These are phyloP conservation scores for Drosophila sulfurigaster DNA, from an alignment of 1,140 invertebrate genomes.

Conservation along the genomic window DNA sequence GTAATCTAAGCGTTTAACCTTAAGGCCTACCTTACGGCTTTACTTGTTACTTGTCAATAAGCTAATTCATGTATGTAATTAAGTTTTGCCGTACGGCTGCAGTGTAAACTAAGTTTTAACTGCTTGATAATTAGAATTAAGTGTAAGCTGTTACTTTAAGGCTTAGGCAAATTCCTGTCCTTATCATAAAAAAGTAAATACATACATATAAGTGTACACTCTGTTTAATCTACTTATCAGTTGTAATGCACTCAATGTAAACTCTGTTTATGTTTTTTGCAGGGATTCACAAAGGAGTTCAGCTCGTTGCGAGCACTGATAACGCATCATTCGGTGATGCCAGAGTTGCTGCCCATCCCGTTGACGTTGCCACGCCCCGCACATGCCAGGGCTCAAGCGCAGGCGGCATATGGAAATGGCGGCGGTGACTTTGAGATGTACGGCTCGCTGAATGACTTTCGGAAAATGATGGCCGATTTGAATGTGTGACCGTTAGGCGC, in stretches of 20 bases:
- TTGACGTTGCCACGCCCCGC: constrained; percentile 92
- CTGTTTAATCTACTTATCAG: too few relatives aligned
- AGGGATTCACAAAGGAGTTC: constrained; percentile 99
- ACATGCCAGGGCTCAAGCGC: constrained; percentile 87
- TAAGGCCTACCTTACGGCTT: too few relatives aligned
- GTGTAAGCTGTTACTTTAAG: too few relatives aligned
- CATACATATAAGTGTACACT: too few relatives aligned
- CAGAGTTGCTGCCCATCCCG: constrained; percentile 96
- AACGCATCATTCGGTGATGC: constrained; percentile 98
- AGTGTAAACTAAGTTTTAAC: too few relatives aligned
- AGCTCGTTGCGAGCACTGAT: constrained; percentile 95
- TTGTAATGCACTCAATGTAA: not conserved
- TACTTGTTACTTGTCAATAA: too few relatives aligned
- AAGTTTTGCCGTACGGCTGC: too few relatives aligned
- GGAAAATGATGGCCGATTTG: constrained; percentile 93
- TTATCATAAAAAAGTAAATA: too few relatives aligned
- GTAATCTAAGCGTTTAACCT: too few relatives aligned
- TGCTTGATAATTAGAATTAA: too few relatives aligned
- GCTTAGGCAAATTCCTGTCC: too few relatives aligned
- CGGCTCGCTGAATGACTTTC: constrained; percentile 91
- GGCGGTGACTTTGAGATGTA: constrained; percentile 89
- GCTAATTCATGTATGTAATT: too few relatives aligned
- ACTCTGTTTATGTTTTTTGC: constrained; percentile 69
- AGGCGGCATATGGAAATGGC: constrained; percentile 36
- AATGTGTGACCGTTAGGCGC: constrained; percentile 86